Base-by-base conservation (phyloP, 2,113 vertebrate genomes). In the Pao palembangensis region DNA sequence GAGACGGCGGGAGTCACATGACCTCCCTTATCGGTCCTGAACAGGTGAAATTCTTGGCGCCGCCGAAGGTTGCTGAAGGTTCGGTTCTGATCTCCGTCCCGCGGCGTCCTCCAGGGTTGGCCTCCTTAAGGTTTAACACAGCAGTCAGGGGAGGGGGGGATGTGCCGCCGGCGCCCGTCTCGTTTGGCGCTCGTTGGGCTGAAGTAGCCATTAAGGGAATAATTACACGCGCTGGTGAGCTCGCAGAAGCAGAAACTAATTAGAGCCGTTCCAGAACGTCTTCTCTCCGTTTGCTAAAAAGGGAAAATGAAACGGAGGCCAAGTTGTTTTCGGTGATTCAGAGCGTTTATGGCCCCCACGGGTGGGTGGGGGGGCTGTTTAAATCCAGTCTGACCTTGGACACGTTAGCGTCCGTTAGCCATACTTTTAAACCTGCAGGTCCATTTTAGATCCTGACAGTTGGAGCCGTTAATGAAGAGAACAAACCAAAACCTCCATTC, bases 241-340 rank as follows among this genome's bases (percentile, higher is more conserved):
- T 69, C 21, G 48, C 69, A 75, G 70, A 86, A 69, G 70, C 66
- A 76, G 76, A 82, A 81, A 79, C 67, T 86, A 79, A 85, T 85
- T 74, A 69, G 72, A 60, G 64, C 51, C 64, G 61, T 83, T 84
- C 78, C 75, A n/a, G n/a, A n/a, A n/a, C 46, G n/a, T 76, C 67
- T 82, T 84, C 71, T 63, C 67, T 76, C 48, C 34, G 72, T 46
- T 48, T 1, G 0, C 59, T 61, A 47, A 79, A 71, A 67, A 50
- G 72, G 63, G 76, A 64, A 44, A 44, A 44, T 14, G 16, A 44
- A 44, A 3, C 11, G 42, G 42, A 13, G 42, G 59, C 68, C 18
- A 61, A 77, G 44, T 59, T 57, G 62, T 64, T 62, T 41, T 71
- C 23, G 57, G 43, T 62, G 57, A 62, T 72, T 47, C 44, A 61